Percentiles rank a stretch among this genome's conserved stretches.
phyloP scores from a whole-genome alignment of 1,140 invertebrate genomes.

The Drosophila baimaii region DNA sequence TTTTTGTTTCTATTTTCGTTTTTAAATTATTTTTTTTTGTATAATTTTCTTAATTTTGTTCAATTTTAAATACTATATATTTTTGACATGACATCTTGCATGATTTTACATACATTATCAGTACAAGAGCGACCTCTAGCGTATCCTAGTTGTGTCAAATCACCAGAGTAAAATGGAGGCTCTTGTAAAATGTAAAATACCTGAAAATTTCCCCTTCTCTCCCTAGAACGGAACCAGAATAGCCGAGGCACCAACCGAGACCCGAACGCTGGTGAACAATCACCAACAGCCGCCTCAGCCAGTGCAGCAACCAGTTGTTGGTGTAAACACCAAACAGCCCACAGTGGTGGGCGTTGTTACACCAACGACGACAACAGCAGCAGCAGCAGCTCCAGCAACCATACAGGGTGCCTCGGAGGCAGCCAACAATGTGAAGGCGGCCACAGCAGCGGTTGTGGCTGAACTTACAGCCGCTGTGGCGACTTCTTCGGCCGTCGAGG shows the following conservation, averaged over 20 bases:
- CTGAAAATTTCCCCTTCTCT: conserved; percentile 11
- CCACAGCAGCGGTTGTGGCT: conserved; percentile 41
- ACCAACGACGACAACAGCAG: conserved; percentile 46
- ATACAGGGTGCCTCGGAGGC: conserved; percentile 51
- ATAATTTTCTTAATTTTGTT: background rate
- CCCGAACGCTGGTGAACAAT: conserved; percentile 57
- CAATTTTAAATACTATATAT: background rate
- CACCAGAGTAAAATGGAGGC: no score
- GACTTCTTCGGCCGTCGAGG: conserved; percentile 7
- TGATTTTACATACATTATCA: background rate
- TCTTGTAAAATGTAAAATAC: background rate
- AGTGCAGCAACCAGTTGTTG: conserved; percentile 57
- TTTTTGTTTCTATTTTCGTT: no score
- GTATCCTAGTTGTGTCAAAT: no score
- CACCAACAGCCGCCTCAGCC: conserved; percentile 55
- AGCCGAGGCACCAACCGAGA: conserved; percentile 68
- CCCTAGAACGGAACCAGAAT: conserved; percentile 59
- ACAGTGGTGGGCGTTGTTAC: conserved; percentile 35
- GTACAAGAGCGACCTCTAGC: no score
- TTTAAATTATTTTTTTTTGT: background rate
- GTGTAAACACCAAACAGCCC: conserved; percentile 48
- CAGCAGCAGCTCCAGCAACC: conserved; percentile 43
- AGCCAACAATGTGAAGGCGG: conserved; percentile 15
- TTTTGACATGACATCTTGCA: background rate
- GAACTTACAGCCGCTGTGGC: conserved; percentile 15